These are phyloP conservation scores for Ferdinandea cuprea DNA, from an alignment of 2,888 invertebrate species.

Conservation along the genomic window DNA sequence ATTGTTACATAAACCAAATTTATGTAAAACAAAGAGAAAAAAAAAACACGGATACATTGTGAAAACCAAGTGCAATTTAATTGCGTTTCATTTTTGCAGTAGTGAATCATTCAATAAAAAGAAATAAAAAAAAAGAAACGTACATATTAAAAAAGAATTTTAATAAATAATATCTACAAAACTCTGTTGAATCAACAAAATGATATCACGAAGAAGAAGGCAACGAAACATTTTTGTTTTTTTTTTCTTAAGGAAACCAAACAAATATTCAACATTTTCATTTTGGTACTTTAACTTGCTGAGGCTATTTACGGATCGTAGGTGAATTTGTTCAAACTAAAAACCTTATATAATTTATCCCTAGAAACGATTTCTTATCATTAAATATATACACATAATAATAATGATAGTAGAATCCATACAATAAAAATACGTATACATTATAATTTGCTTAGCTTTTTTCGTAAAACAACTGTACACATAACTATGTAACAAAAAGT, in stretches of 20 bases:
- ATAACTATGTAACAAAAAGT: constrained; percentile 71
- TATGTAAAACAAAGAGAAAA: constrained; percentile 26
- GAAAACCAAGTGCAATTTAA: constrained; percentile 72
- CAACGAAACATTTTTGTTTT: too few species aligned
- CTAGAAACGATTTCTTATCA: constrained; percentile 12
- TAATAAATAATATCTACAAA: constrained; percentile 36
- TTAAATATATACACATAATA: constrained; percentile 1
- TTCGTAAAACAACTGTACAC: constrained; percentile 67
- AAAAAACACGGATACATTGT: constrained; percentile 36
- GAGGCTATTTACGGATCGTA: constrained; percentile 69
- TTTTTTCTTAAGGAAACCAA: constrained; percentile 9
- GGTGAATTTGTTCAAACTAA: constrained; percentile 53
- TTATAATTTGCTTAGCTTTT: constrained; percentile 70
- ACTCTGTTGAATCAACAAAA: constrained; percentile 53
- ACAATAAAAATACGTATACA: constrained; percentile 10
- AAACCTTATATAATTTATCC: constrained; percentile 41
- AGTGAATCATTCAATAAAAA: constrained; percentile 70
- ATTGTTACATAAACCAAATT: constrained; percentile 51
- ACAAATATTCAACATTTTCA: constrained; percentile 34
- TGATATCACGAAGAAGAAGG: constrained; percentile 64
- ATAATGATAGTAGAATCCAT: constrained; percentile 44
- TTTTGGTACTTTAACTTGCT: constrained; percentile 71
- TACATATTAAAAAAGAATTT: constrained; percentile 31
- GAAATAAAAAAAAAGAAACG: constrained; percentile 44
- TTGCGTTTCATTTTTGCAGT: constrained; percentile 75